phyloP scores from a whole-genome alignment of 2,888 invertebrate genomes.

The Agrochola macilenta region DNA sequence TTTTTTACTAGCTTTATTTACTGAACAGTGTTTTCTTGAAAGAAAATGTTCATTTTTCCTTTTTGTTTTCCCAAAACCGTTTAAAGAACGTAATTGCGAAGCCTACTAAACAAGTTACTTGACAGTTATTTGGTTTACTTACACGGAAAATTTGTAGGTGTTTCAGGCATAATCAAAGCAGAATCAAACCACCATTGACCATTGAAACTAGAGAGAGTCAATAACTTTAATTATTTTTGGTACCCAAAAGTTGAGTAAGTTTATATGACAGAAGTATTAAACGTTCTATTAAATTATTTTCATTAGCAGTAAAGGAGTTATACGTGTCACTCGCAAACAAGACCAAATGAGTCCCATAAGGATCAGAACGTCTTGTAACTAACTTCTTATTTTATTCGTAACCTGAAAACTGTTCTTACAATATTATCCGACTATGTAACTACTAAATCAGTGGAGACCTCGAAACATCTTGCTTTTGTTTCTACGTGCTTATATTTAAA shows the following conservation, averaged over 20 bases:
- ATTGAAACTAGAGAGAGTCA: not conserved
- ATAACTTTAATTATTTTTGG: slow-evolving; percentile 17
- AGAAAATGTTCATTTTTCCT: not conserved
- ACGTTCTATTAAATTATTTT: slow-evolving; percentile 32
- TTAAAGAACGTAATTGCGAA: not conserved
- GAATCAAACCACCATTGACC: not conserved
- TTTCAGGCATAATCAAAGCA: not conserved
- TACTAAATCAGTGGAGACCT: slow-evolving; percentile 1
- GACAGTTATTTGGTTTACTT: not conserved
- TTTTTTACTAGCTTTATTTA: slow-evolving; percentile 5
- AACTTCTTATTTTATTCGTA: slow-evolving; percentile 42
- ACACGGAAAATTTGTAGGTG: not conserved
- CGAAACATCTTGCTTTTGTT: slow-evolving; percentile 31
- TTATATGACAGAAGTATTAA: slow-evolving; percentile 4
- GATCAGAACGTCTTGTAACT: slow-evolving; percentile 26
- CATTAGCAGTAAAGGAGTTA: slow-evolving; percentile 40
- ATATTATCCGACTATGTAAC: not conserved
- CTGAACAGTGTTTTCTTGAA: not conserved
- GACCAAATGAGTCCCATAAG: slow-evolving; percentile 34
- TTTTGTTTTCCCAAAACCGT: not conserved
- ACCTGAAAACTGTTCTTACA: not conserved
- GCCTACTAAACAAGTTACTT: too few relatives aligned
- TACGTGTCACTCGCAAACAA: slow-evolving; percentile 24
- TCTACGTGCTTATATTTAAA: slow-evolving; percentile 42
- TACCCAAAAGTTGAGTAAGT: slow-evolving; percentile 16